Evolutionary conservation across 1,140 invertebrate species (phyloP).

Genomic region (Drosophila sechellia): DNA sequence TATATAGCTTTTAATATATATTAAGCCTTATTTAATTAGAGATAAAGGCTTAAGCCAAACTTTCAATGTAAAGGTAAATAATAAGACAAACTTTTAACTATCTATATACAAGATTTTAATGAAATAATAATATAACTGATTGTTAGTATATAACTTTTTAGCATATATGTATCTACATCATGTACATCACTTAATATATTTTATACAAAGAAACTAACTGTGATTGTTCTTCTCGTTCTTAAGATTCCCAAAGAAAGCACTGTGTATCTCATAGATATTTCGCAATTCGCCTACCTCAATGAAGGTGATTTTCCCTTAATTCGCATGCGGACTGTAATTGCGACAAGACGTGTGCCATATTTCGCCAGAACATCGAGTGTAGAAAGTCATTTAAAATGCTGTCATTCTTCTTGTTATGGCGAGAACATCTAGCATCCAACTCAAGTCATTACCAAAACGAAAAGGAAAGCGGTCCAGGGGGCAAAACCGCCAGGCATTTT

Average conservation of each 20-base stretch:
- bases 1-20: neutral
- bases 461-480: constrained; percentile 40
- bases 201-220: no score
- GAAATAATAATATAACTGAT: no score
- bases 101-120: no score
- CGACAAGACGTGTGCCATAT: constrained; percentile 35
- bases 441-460: constrained; percentile 19
- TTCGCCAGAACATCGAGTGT: constrained; percentile 8
- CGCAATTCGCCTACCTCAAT: neutral
- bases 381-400: constrained; percentile 43
- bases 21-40: no score
- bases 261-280: neutral
- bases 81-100: no score
- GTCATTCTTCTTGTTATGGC: constrained; percentile 37
- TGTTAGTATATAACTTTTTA: no score
- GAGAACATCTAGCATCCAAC: constrained; percentile 21
- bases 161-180: no score
- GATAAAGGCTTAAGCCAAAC: no score
- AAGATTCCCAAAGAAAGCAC: no score
- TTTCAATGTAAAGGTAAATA: no score
- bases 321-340: constrained; percentile 5
- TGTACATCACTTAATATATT: no score
- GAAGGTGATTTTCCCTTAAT: constrained; percentile 1
- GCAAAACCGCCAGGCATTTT: constrained; percentile 12
- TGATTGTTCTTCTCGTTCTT: no score